Evolutionary conservation across 1,140 invertebrate genomes (phyloP), one percentile per base, ranked within the genome.

Genomic region (Oncopodura yosiiana): DNA sequence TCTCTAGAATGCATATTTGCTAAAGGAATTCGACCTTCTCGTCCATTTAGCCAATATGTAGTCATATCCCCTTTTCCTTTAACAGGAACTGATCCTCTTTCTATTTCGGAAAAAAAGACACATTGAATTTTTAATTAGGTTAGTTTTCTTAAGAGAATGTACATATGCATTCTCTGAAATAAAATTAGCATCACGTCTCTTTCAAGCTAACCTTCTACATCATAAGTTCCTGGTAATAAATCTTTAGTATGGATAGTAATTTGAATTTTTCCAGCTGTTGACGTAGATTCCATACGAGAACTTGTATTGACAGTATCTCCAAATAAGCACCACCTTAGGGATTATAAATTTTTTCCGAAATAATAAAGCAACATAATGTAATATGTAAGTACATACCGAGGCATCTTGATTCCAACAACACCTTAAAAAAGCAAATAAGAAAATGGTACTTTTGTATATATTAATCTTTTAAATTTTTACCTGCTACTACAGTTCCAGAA

Each of bases 381-480:
- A n/a, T n/a, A n/a, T n/a, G n/a, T n/a, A n/a, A n/a, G n/a, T n/a
- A n/a, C n/a, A 70, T 91, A 93, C n/a, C 87, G 74, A 0, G 90
- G 91, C 91, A 95, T 95, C 74, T 94, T 95, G 1, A 93, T 69
- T 0, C 92, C 92, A 1, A 96, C 92, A 21, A 95, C 94, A 14
- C 92, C n/a, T n/a, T n/a, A n/a, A n/a, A n/a, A n/a, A n/a, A n/a
- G n/a, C n/a, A n/a, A n/a, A n/a, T n/a, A n/a, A n/a, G n/a, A n/a
- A n/a, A n/a, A n/a, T n/a, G n/a, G n/a, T n/a, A n/a, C n/a, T n/a
- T n/a, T n/a, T n/a, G n/a, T n/a, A n/a, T n/a, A n/a, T n/a, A n/a
- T n/a, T n/a, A n/a, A n/a, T n/a, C n/a, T n/a, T n/a, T n/a, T n/a
- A n/a, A n/a, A n/a, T n/a, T n/a, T n/a, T n/a, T n/a, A n/a, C n/a